Evolutionary conservation across 2,113 vertebrate genomes (phyloP).

Genomic region (Procapra przewalskii): DNA sequence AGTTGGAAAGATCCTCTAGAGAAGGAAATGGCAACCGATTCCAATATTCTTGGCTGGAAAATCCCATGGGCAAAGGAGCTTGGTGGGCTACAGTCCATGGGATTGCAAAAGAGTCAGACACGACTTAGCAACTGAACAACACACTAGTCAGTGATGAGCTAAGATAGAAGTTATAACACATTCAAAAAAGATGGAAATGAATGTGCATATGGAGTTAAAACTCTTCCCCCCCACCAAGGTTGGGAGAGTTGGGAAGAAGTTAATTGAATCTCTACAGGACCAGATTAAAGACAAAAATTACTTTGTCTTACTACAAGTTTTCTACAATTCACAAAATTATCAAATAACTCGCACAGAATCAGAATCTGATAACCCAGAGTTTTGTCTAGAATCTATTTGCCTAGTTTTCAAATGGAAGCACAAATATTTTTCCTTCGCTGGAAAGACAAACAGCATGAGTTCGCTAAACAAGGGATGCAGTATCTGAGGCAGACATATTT

Average conservation of each 20-base stretch:
- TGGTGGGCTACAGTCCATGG: background rate
- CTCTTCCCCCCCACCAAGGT: background rate
- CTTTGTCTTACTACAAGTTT: background rate
- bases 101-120: background rate
- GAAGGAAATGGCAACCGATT: background rate
- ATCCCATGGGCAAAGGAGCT: background rate
- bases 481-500: background rate
- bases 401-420: constrained; percentile 5
- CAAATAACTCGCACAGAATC: background rate
- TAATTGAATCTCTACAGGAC: background rate
- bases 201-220: background rate
- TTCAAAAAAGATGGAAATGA: background rate
- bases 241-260: background rate
- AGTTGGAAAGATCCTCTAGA: background rate
- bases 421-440: background rate
- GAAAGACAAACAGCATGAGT: background rate
- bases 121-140: background rate
- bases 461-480: background rate
- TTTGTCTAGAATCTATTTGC: background rate
- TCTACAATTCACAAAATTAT: background rate
- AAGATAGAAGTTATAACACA: background rate
- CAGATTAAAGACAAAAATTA: background rate
- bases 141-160: background rate
- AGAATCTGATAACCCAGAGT: background rate
- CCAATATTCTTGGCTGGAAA: background rate